These are phyloP conservation scores for Elaeidobius kamerunicus DNA, from an alignment of 2,888 invertebrate species.

Conservation along the genomic window DNA sequence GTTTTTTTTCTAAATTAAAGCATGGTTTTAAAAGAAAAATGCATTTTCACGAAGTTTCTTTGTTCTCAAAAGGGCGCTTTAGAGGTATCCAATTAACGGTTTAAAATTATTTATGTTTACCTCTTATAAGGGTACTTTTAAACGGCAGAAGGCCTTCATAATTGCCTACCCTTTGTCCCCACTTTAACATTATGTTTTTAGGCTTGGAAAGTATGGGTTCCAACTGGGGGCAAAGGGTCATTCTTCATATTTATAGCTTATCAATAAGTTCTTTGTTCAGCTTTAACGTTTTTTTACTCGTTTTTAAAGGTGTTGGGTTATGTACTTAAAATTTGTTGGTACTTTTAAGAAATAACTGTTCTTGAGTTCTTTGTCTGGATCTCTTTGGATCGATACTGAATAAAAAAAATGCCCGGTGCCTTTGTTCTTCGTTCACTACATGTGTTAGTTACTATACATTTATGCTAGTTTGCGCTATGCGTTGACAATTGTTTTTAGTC, in stretches of 20 bases:
- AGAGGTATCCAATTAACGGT: conserved; percentile 3
- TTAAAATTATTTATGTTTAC: conserved; percentile 6
- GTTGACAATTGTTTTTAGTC: too few species aligned
- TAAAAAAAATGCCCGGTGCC: background rate
- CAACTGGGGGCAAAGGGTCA: background rate
- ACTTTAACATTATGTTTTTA: background rate
- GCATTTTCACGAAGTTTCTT: conserved; percentile 17
- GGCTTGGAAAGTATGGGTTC: conserved; percentile 3
- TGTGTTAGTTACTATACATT: too few species aligned
- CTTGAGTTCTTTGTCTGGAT: background rate
- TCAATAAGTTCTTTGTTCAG: conserved; percentile 9
- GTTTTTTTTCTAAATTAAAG: background rate
- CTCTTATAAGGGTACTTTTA: conserved; percentile 6
- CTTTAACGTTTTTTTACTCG: background rate
- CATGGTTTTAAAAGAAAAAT: conserved; percentile 4
- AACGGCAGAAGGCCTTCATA: background rate
- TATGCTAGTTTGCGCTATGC: too few species aligned
- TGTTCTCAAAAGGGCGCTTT: conserved; percentile 21
- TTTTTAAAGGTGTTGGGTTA: background rate
- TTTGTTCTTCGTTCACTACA: too few species aligned
- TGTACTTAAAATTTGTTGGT: background rate
- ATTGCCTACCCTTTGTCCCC: background rate
- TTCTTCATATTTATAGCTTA: background rate
- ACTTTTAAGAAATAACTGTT: background rate
- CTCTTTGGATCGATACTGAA: background rate